Evolutionary conservation across 2,113 vertebrate genomes (phyloP).

Genomic region (Corythoichthys intestinalis): DNA sequence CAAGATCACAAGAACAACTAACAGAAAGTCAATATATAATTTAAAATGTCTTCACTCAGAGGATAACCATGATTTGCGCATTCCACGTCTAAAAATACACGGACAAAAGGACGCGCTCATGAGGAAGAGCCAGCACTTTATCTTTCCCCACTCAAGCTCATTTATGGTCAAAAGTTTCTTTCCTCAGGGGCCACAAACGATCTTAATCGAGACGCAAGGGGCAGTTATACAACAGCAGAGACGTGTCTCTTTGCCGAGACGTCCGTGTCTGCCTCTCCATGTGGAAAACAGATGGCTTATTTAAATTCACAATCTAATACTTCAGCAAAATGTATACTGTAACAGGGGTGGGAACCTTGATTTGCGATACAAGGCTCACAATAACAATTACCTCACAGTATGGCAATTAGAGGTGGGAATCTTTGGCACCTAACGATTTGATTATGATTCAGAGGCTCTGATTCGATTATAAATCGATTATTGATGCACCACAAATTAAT

Average conservation of each 20-base stretch:
- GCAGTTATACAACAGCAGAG: slow-evolving; percentile 25
- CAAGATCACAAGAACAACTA: slow-evolving; percentile 9
- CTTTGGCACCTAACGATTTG: too few relatives aligned
- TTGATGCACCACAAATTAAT: too few relatives aligned
- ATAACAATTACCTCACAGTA: slow-evolving; percentile 19
- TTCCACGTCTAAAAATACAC: slow-evolving; percentile 56
- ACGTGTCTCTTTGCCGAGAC: slow-evolving; percentile 17
- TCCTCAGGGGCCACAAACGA: slow-evolving; percentile 5
- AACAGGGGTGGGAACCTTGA: not conserved
- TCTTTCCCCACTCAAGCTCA: slow-evolving; percentile 22
- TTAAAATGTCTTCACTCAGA: slow-evolving; percentile 37
- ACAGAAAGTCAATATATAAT: slow-evolving; percentile 39
- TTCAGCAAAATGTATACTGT: slow-evolving; percentile 22
- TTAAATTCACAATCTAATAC: slow-evolving; percentile 43
- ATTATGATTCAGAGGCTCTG: too few relatives aligned
- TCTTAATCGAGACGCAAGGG: slow-evolving; percentile 19
- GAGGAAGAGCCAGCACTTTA: slow-evolving; percentile 31
- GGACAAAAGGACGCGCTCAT: slow-evolving; percentile 43
- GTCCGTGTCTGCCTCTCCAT: slow-evolving; percentile 35
- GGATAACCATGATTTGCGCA: slow-evolving; percentile 53
- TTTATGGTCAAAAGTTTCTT: slow-evolving; percentile 22
- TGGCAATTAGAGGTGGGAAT: not conserved
- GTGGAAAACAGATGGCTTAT: slow-evolving; percentile 47
- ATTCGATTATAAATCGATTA: too few relatives aligned
- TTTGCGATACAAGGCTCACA: not conserved